Evolutionary conservation across 1,140 invertebrate species (phyloP).

Genomic region (Procambarus clarkii): DNA sequence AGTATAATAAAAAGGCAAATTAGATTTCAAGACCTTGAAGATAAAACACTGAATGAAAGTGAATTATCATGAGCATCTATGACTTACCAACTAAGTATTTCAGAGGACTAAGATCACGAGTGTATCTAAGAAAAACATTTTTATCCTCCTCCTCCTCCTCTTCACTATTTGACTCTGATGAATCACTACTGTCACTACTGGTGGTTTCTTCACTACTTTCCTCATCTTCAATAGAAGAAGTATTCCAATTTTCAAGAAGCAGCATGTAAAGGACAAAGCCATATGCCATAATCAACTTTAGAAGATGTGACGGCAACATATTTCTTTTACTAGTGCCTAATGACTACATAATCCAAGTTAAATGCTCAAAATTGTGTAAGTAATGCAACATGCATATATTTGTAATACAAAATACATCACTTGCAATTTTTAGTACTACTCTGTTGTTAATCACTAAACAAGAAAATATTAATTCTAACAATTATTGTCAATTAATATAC

Average conservation of each 20-base stretch:
- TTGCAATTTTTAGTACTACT: neutral
- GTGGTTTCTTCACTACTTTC: constrained; percentile 63
- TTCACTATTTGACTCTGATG: constrained; percentile 35
- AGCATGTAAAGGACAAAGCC: constrained; percentile 60
- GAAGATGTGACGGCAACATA: neutral
- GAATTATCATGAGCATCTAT: constrained; percentile 1
- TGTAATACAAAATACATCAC: neutral
- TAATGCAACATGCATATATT: neutral
- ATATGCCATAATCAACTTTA: constrained; percentile 7
- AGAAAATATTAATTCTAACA: neutral
- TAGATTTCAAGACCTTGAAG: too few species aligned
- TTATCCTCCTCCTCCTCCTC: constrained; percentile 33
- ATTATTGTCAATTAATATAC: neutral
- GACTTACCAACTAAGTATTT: constrained; percentile 57
- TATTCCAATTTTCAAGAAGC: constrained; percentile 48
- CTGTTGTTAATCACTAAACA: neutral
- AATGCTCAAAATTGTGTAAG: neutral
- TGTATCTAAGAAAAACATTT: constrained; percentile 38
- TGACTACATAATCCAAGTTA: too few species aligned
- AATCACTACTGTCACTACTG: constrained; percentile 55
- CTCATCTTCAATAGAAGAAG: constrained; percentile 53
- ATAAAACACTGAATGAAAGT: neutral
- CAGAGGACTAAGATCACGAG: constrained; percentile 50
- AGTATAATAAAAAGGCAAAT: too few species aligned
- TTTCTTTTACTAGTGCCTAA: neutral